Conservation (phyloP, 2,113 vertebrate species). For the Sander vitreus region DNA sequence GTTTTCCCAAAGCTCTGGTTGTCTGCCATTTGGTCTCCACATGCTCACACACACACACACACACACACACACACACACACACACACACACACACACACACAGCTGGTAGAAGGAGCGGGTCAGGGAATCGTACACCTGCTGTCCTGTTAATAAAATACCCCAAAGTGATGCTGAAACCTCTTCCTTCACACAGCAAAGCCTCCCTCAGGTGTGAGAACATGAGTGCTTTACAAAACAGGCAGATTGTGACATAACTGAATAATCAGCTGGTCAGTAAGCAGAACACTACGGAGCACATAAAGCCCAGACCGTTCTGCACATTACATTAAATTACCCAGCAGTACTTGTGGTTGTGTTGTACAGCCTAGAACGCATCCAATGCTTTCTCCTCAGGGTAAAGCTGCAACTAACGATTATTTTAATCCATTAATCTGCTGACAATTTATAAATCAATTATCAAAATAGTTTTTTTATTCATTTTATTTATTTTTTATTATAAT, state of each 20-base stretch:
- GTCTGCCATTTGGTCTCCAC: constrained; percentile 61
- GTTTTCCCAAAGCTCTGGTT: constrained; percentile 67
- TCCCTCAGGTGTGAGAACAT: constrained; percentile 80
- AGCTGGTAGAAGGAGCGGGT: constrained; percentile 68
- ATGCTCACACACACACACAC: constrained; percentile 33
- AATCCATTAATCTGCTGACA: neutral
- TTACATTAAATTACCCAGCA: neutral
- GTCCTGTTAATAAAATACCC: constrained; percentile 81
- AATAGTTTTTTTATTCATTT: no score
- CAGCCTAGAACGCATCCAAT: no score
- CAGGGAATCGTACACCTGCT: constrained; percentile 75
- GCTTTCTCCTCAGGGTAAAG: no score
- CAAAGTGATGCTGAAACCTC: constrained; percentile 79
- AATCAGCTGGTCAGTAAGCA: constrained; percentile 46
- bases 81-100: constrained; percentile 52
- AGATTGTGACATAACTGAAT: constrained; percentile 50
- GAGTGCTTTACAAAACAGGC: constrained; percentile 65
- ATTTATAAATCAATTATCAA: neutral
- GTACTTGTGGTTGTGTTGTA: neutral
- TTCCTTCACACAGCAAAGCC: constrained; percentile 64
- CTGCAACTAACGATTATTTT: neutral
- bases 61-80: constrained; percentile 34
- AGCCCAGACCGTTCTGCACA: neutral
- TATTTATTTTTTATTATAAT: no score
- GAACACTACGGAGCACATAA: neutral